Evolutionary conservation across 2,888 invertebrate species (phyloP).

Genomic region (Miltochrista miniata): DNA sequence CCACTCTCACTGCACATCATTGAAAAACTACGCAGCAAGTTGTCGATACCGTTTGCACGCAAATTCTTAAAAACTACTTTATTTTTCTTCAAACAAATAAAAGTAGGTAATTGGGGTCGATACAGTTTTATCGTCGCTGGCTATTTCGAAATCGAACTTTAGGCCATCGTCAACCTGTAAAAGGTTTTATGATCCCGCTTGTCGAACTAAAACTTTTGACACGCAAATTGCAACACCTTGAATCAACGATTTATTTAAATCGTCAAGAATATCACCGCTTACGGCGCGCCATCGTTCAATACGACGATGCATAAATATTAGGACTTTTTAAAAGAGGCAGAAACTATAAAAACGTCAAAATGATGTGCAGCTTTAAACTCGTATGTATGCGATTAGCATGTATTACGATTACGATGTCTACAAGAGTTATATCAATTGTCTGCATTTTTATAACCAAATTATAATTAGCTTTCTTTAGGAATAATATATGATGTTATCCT

Average conservation of each 20-base stretch:
- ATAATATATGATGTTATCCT: neutral
- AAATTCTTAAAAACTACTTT: constrained; percentile 11
- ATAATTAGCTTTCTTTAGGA: neutral
- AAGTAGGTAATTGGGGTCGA: neutral
- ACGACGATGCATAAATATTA: too few species aligned
- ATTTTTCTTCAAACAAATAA: constrained; percentile 3
- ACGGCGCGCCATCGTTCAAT: constrained; percentile 1
- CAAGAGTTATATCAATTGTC: neutral
- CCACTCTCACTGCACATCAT: constrained; percentile 50
- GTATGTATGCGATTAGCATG: neutral
- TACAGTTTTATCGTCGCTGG: neutral
- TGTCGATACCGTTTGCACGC: constrained; percentile 43
- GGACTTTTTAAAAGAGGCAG: too few species aligned
- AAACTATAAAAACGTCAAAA: constrained; percentile 12
- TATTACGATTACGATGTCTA: constrained; percentile 1
- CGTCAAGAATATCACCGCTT: neutral
- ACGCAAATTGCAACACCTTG: neutral
- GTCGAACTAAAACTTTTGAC: neutral
- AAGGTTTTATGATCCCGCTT: neutral
- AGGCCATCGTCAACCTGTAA: neutral
- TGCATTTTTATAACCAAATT: neutral
- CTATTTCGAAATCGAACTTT: neutral
- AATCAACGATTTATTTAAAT: neutral
- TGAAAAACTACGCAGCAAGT: constrained; percentile 55
- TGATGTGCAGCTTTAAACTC: constrained; percentile 3